These are phyloP conservation scores for Corydoras maculifer DNA, from an alignment of 2,113 vertebrate species.

Conservation along the genomic window DNA sequence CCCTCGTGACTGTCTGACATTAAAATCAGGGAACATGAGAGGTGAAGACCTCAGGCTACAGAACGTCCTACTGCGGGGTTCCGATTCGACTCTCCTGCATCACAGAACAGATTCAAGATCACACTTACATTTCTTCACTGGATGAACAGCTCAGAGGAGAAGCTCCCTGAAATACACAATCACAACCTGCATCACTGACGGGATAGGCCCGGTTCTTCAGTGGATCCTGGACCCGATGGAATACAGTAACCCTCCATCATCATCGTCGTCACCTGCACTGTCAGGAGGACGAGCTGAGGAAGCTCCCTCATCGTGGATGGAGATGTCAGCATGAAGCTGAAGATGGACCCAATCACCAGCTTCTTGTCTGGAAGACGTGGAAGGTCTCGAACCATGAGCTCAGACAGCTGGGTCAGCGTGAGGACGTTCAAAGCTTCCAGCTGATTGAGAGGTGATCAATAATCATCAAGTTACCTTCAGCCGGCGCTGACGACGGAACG, in stretches of 20 bases:
- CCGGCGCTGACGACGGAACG: too few species aligned
- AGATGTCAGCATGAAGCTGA: constrained; percentile 16
- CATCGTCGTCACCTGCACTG: neutral
- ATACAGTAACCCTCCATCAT: too few species aligned
- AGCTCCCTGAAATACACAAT: constrained; percentile 1
- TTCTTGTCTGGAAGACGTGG: constrained; percentile 26
- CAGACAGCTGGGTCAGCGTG: constrained; percentile 24
- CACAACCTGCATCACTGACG: neutral
- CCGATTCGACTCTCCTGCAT: too few species aligned
- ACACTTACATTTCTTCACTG: constrained; percentile 6
- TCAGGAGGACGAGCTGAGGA: constrained; percentile 5
- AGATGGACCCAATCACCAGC: neutral
- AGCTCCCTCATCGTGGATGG: constrained; percentile 3
- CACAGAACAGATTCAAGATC: too few species aligned
- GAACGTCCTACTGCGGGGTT: too few species aligned
- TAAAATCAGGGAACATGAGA: too few species aligned
- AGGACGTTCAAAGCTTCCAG: constrained; percentile 23
- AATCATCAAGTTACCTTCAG: neutral
- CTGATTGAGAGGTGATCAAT: constrained; percentile 8
- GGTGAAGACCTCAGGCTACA: too few species aligned
- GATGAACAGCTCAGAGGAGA: neutral
- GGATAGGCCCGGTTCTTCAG: too few species aligned
- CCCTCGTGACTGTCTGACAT: too few species aligned
- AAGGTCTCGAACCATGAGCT: constrained; percentile 26
- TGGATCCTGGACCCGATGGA: too few species aligned